Evolutionary conservation across 2,888 invertebrate species (phyloP).

Genomic region (Caenorhabditis plicata): DNA sequence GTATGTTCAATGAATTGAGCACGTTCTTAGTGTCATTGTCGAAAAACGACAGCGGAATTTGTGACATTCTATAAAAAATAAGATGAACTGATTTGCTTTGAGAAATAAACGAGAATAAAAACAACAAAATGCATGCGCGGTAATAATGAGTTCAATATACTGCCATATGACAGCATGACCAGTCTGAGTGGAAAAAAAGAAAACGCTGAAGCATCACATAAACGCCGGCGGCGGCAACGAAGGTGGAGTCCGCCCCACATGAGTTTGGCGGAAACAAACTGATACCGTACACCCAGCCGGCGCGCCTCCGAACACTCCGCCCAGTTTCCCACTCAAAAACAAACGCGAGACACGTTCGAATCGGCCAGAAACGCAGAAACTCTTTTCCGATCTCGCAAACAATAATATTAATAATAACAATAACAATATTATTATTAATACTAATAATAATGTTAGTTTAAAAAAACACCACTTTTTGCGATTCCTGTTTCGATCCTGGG

Average conservation of each 20-base stretch:
- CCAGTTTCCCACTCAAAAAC: no score
- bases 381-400: no score
- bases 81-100: background rate
- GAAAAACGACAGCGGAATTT: constrained; percentile 45
- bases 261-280: constrained; percentile 20
- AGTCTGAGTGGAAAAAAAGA: constrained; percentile 2
- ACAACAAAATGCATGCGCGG: background rate
- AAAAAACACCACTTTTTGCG: no score
- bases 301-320: no score
- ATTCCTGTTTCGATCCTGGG: no score
- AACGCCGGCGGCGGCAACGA: constrained; percentile 15
- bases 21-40: constrained; percentile 57
- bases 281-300: constrained; percentile 18
- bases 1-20: constrained; percentile 52
- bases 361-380: no score
- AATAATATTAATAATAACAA: no score
- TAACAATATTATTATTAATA: no score
- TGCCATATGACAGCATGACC: background rate
- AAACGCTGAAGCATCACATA: background rate
- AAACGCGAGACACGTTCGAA: no score
- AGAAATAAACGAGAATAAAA: background rate
- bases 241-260: constrained; percentile 14
- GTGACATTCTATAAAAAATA: constrained; percentile 30
- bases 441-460: no score
- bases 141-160: no score